Conservation (phyloP, 2,888 invertebrate species). For the Synanthedon myopaeformis region DNA sequence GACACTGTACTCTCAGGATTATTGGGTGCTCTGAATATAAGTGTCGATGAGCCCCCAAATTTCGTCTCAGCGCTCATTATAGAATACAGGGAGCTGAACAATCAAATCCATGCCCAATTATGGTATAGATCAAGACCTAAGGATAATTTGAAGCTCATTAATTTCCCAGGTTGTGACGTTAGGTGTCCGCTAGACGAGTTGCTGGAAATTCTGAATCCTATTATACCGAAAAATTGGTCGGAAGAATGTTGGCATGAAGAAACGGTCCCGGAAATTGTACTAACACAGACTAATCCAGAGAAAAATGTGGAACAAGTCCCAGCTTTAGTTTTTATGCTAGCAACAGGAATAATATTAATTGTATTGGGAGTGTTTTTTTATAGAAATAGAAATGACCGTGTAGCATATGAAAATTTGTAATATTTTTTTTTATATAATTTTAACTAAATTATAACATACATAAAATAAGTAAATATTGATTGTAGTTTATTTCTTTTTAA, state of each 20-base stretch:
- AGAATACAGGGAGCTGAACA: conserved; percentile 3
- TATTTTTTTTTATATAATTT: too few relatives aligned
- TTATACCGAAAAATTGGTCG: conserved; percentile 7
- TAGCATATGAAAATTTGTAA: too few relatives aligned
- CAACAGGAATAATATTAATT: too few relatives aligned
- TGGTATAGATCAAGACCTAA: conserved; percentile 6
- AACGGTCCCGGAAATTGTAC: too few relatives aligned
- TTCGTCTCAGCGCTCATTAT: conserved; percentile 6
- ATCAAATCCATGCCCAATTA: conserved; percentile 4
- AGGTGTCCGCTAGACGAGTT: conserved; percentile 5
- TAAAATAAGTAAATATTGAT: background rate
- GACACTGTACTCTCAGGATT: conserved; percentile 6
- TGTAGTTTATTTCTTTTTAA: too few relatives aligned
- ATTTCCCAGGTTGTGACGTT: conserved; percentile 4
- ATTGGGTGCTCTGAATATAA: conserved; percentile 5
- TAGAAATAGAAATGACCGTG: too few relatives aligned
- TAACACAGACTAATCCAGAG: too few relatives aligned
- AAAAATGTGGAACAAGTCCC: too few relatives aligned
- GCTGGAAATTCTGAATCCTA: conserved; percentile 1
- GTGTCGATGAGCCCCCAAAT: conserved; percentile 3
- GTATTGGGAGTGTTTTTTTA: too few relatives aligned
- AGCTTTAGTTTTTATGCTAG: too few relatives aligned
- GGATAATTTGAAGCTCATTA: conserved; percentile 1
- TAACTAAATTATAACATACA: too few relatives aligned
- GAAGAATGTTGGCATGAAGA: conserved; percentile 3